phyloP scores from a whole-genome alignment of 2,797 vertebrate species.

The Argyrosomus regius region DNA sequence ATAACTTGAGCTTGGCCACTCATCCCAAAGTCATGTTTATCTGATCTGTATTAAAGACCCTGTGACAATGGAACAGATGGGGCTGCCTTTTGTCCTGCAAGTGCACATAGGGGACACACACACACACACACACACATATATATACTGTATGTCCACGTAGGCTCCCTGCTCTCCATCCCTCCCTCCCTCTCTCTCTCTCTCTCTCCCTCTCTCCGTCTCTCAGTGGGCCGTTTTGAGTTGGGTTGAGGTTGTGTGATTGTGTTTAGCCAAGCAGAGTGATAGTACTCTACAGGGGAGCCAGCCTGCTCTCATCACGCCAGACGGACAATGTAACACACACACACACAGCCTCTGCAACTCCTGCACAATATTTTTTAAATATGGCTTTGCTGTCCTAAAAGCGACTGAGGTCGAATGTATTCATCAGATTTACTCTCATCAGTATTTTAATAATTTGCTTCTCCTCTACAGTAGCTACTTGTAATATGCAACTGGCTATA shows the following conservation, averaged over 20 bases:
- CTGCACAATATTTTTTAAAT: conserved; percentile 40
- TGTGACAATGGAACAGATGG: conserved; percentile 84
- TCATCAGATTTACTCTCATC: conserved; percentile 14
- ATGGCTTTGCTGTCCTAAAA: conserved; percentile 41
- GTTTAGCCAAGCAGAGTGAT: conserved; percentile 82
- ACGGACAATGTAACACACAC: conserved; percentile 66
- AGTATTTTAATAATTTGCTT: conserved; percentile 8
- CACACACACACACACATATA: conserved; percentile 26
- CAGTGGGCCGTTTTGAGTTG: conserved; percentile 67
- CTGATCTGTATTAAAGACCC: conserved; percentile 84
- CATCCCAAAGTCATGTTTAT: conserved; percentile 84
- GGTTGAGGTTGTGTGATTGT: conserved; percentile 82
- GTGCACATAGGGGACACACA: conserved; percentile 39
- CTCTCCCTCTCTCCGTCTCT: conserved; percentile 26
- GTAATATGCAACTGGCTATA: neutral
- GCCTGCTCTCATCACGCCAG: conserved; percentile 75
- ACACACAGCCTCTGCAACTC: conserved; percentile 41
- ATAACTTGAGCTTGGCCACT: conserved; percentile 73
- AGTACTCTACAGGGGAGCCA: conserved; percentile 81
- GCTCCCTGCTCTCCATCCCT: conserved; percentile 4
- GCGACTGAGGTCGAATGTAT: conserved; percentile 30
- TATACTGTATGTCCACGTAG: conserved; percentile 21
- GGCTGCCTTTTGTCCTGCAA: conserved; percentile 76
- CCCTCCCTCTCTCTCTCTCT: conserved; percentile 10
- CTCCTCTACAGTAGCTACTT: neutral